Conservation (phyloP, 2,113 vertebrate genomes). For the Siniperca knerii region DNA sequence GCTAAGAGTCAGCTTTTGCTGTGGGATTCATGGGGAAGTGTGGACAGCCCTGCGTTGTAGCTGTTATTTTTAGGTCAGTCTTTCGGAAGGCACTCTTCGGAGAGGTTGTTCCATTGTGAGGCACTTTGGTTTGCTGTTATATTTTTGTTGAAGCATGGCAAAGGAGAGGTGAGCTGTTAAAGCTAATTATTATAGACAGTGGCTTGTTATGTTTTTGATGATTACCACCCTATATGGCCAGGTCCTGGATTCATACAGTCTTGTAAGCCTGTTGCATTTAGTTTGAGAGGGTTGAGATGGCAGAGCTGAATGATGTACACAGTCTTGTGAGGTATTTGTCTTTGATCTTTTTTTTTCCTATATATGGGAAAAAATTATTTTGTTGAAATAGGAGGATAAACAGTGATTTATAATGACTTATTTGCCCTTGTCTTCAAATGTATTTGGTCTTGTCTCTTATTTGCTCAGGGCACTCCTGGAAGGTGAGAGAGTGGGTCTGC, state of each 20-base stretch:
- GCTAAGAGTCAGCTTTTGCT: slow-evolving; percentile 67
- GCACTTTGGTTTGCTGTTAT: slow-evolving; percentile 41
- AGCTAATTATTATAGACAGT: slow-evolving; percentile 27
- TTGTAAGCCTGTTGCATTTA: slow-evolving; percentile 62
- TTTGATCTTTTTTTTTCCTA: background rate
- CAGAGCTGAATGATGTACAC: slow-evolving; percentile 70
- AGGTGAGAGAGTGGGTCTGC: slow-evolving; percentile 86
- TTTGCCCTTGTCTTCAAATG: slow-evolving; percentile 9
- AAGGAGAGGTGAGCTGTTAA: slow-evolving; percentile 54
- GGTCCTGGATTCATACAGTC: slow-evolving; percentile 32
- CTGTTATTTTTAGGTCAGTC: slow-evolving; percentile 83
- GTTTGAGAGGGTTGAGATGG: slow-evolving; percentile 71
- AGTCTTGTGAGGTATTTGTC: slow-evolving; percentile 71
- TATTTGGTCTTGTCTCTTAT: slow-evolving; percentile 43
- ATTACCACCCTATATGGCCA: slow-evolving; percentile 63
- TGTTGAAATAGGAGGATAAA: background rate
- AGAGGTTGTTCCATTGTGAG: slow-evolving; percentile 63
- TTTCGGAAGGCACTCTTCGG: slow-evolving; percentile 62
- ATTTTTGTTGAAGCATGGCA: slow-evolving; percentile 47
- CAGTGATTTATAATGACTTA: background rate
- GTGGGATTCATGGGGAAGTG: slow-evolving; percentile 63
- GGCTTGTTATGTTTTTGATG: slow-evolving; percentile 44
- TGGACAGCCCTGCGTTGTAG: slow-evolving; percentile 67
- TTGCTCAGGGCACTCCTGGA: slow-evolving; percentile 91
- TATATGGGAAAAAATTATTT: background rate